A percentile compares a stretch with the other conserved stretches of the same genome.
These are phyloP conservation scores for Drosophila yakuba DNA, from an alignment of 1,140 invertebrate species.

Conservation along the genomic window DNA sequence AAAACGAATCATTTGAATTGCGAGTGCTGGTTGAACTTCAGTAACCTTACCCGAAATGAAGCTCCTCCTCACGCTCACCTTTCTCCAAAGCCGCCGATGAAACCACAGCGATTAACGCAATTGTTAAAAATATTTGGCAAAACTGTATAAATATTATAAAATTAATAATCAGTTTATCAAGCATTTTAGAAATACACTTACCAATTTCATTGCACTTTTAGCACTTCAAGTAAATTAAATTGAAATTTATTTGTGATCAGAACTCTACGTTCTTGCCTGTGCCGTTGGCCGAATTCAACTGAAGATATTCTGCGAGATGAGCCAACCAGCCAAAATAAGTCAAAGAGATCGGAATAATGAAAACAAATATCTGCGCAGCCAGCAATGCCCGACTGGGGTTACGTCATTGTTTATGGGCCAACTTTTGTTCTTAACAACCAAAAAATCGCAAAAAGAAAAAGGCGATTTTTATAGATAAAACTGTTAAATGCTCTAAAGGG, in stretches of 20 bases:
- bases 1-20: not conserved
- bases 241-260: not conserved
- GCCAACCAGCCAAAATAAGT: slow-evolving; percentile 71
- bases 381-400: slow-evolving; percentile 47
- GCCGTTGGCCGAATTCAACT: slow-evolving; percentile 51
- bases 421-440: slow-evolving; percentile 50
- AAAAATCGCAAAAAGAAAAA: slow-evolving; percentile 19
- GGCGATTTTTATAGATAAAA: slow-evolving; percentile 2
- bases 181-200: slow-evolving; percentile 11
- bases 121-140: slow-evolving; percentile 14
- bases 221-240: not conserved
- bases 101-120: slow-evolving; percentile 28
- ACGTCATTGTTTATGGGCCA: slow-evolving; percentile 74
- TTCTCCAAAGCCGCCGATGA: slow-evolving; percentile 27
- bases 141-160: slow-evolving; percentile 27
- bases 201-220: slow-evolving; percentile 44
- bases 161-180: too few relatives aligned
- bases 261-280: slow-evolving; percentile 32
- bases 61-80: slow-evolving; percentile 52
- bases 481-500: slow-evolving; percentile 1
- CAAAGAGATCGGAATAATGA: slow-evolving; percentile 66
- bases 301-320: slow-evolving; percentile 52
- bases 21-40: not conserved
- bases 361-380: slow-evolving; percentile 63
- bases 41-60: slow-evolving; percentile 59